Evolutionary conservation across 2,888 invertebrate species (phyloP), one percentile per base, ranked within the genome.

Genomic region (Allacma fusca): DNA sequence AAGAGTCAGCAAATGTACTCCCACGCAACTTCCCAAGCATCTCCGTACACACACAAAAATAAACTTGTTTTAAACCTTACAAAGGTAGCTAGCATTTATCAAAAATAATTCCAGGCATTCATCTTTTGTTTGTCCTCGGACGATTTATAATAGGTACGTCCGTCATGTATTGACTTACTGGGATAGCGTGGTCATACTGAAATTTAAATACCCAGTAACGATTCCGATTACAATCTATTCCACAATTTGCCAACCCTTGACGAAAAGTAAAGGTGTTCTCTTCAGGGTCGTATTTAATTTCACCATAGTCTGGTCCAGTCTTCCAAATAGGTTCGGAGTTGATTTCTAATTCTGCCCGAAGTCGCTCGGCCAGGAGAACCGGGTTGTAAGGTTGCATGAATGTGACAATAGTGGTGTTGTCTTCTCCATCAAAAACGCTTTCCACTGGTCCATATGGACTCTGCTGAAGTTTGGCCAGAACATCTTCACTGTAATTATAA

Each of bases 341-440:
- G 19, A 59, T 59, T 23, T n/a, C 59, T n/a, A 59, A 13, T 59
- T 59, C 59, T n/a, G n/a, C 23, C 9, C 5, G 19, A 13, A 59
- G 19, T n/a, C 59, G 7, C 7, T 59, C 12, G n/a, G 59, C 9
- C 59, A 59, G n/a, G 5, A 59, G 5, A 7, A 13, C 7, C 23
- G 59, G 59, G 23, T 59, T 59, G 23, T 59, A 59, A 7, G 59
- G 59, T 23, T 59, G 7, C n/a, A n/a, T 59, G n/a, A 59, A 59
- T 59, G 19, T 59, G 5, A 59, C 59, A n/a, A 59, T 19, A 7
- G 59, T 59, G 5, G 59, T 59, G n/a, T 59, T 59, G 59, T 23
- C 59, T 59, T 59, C 59, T 19, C 59, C 59, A 59, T 59, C 59
- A 7, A n/a, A 59, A n/a, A 59, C 59, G n/a, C 12, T 59, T n/a